Base-by-base conservation (phyloP, 1,140 invertebrate species). In the Achroia grisella region DNA sequence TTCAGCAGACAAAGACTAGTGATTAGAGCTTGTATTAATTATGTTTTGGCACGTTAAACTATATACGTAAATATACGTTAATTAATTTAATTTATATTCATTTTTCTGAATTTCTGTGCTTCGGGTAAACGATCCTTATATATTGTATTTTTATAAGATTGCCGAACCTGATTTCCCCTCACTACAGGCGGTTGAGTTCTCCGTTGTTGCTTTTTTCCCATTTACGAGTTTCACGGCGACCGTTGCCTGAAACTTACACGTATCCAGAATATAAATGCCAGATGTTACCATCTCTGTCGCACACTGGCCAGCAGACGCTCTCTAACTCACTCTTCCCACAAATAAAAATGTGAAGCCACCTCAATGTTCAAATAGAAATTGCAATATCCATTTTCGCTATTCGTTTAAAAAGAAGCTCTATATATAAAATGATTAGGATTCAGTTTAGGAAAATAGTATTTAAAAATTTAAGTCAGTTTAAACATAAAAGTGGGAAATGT, bases 161-260 rank as follows among this genome's bases (percentile, higher is more conserved):
- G 44, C 52, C 49, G 32, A 50, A 40, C 36, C 36, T 23, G 28
- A 53, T 57, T 52, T 71, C 72, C 59, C 80, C 49, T 73, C 80
- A 77, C 77, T 84, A 82, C 59, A 69, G 75, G 64, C 67, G 67
- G 76, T 80, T 77, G 63, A 81, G 67, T 71, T 84, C 69, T 71
- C 64, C 70, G 76, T 77, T 84, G 78, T 84, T 82, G 80, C 78
- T 84, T 84, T 84, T 82, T 84, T 84, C 80, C 80, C 78, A 82
- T 84, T 85, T 85, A 82, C 78, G 78, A 81, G 78, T 85, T 85
- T 85, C 78, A 85, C 78, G 73, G 76, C 78, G 78, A 82, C 80
- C 78, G 78, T 82, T 82, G 74, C 78, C 80, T 84, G 80, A 84
- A 84, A 84, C 80, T 84, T 84, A 84, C 78, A 84, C 78, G 80